A percentile compares a stretch with the other conserved stretches of the same genome.
phyloP scores from a whole-genome alignment of 1,140 invertebrate genomes.

The Lineus longissimus region DNA sequence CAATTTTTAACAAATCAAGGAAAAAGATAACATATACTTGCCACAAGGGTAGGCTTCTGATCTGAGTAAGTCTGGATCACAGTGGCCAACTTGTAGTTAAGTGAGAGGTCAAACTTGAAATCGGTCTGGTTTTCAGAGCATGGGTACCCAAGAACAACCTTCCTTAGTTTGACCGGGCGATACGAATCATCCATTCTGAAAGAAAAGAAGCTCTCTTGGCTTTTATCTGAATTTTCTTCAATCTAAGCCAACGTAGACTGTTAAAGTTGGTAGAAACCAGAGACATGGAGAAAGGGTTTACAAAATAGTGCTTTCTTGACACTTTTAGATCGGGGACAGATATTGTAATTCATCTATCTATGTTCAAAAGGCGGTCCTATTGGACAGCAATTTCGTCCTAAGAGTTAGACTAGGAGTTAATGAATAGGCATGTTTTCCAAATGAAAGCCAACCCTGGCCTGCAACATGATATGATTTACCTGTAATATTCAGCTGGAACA shows the following conservation, averaged over 20 bases:
- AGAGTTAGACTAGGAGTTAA: too few relatives aligned
- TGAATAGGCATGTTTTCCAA: too few relatives aligned
- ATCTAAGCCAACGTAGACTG: not conserved
- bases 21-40: conserved; percentile 28
- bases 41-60: conserved; percentile 71
- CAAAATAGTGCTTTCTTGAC: too few relatives aligned
- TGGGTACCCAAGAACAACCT: conserved; percentile 69
- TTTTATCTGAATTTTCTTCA: not conserved
- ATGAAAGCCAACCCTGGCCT: too few relatives aligned
- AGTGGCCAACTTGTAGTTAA: conserved; percentile 69
- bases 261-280: too few relatives aligned
- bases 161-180: conserved; percentile 69
- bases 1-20: too few relatives aligned
- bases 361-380: too few relatives aligned
- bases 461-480: conserved; percentile 42
- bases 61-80: conserved; percentile 69
- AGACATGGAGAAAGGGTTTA: not conserved
- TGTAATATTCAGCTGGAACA: conserved; percentile 43
- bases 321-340: too few relatives aligned
- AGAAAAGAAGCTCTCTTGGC: conserved; percentile 11
- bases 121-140: conserved; percentile 56
- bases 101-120: conserved; percentile 72
- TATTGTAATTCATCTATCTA: too few relatives aligned
- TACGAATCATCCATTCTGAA: conserved; percentile 66
- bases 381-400: too few relatives aligned